Evolutionary conservation across 2,797 vertebrate genomes (phyloP).

Genomic region (Delichon dasypus): DNA sequence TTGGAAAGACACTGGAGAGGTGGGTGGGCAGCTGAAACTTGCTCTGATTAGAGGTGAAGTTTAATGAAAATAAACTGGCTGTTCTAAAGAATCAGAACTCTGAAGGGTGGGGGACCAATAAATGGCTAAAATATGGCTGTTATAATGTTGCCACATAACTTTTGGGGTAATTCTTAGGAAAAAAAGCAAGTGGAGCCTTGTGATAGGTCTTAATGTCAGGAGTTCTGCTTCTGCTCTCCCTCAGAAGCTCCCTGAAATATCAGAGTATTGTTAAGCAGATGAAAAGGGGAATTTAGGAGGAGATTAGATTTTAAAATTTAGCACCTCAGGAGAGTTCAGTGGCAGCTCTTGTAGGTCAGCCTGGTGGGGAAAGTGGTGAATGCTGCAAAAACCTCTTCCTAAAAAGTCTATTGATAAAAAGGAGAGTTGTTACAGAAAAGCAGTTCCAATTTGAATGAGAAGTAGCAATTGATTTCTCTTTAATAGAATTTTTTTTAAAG

Average conservation of each 20-base stretch:
- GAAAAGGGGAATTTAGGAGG: background rate
- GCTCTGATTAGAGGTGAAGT: background rate
- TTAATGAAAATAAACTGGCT: background rate
- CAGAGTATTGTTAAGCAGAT: background rate
- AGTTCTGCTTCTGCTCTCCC: background rate
- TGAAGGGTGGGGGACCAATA: background rate
- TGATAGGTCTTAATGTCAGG: background rate
- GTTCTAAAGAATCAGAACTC: background rate
- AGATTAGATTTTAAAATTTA: background rate
- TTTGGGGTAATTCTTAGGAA: background rate
- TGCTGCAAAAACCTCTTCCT: background rate
- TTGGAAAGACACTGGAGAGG: background rate
- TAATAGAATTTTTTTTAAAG: background rate
- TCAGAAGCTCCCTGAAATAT: background rate
- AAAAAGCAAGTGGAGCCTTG: background rate
- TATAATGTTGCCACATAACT: background rate
- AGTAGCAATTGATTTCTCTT: background rate
- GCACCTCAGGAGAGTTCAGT: background rate
- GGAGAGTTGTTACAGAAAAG: background rate
- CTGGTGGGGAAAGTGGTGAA: accelerated
- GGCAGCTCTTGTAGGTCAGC: background rate
- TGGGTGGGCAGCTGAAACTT: background rate
- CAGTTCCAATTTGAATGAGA: background rate
- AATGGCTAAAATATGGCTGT: background rate
- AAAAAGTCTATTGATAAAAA: background rate